Base-by-base conservation (phyloP, 2,888 invertebrate species). In the Rutpela maculata region DNA sequence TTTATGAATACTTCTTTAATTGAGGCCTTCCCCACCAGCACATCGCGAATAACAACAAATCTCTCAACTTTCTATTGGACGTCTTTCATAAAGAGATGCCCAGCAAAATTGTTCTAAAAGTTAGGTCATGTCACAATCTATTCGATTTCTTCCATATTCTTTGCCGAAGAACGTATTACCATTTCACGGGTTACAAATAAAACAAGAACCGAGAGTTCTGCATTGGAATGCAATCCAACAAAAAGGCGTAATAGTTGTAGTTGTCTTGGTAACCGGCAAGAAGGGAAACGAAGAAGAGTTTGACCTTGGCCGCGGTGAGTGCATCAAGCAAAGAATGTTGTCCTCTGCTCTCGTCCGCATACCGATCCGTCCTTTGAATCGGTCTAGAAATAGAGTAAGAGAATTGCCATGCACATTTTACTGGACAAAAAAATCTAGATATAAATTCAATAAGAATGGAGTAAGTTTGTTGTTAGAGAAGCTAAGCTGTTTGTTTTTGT, bases 241-340 rank as follows among this genome's bases (percentile, higher is more conserved):
- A 50, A 71, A 62, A 60, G 26, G 22, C 62, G 62, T 71, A 71
- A 71, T 60, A 71, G 62, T 43, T 60, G 70, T 43, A 57, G 31
- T 68, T 56, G 68, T 56, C 57, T 68, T 56, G 56, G 70, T 66
- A 66, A 66, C 69, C 38, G 59, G 38, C 57, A 57, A 57, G 60
- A 55, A 59, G 60, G 17, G 60, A 71, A 77, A 50, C 63, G 55
- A 68, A 74, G 55, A 56, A 69, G 66, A 72, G 60, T 69, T 73
- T 78, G 78, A 78, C 78, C 78, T 78, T 78, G 75, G 75, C 75
- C 75, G 78, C 60, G 62, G 77, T 59, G 63, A 74, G 66, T 70
- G 77, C 74, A 74, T 74, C 74, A 43, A 60, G 60, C 65, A 71
- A 77, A 75, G 78, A 78, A 78, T 78, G 78, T 69, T 73, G 75